Percentiles rank a stretch among this genome's conserved stretches.
phyloP scores from a whole-genome alignment of 2,888 invertebrate genomes.

The Trypoxylon attenuatum region DNA sequence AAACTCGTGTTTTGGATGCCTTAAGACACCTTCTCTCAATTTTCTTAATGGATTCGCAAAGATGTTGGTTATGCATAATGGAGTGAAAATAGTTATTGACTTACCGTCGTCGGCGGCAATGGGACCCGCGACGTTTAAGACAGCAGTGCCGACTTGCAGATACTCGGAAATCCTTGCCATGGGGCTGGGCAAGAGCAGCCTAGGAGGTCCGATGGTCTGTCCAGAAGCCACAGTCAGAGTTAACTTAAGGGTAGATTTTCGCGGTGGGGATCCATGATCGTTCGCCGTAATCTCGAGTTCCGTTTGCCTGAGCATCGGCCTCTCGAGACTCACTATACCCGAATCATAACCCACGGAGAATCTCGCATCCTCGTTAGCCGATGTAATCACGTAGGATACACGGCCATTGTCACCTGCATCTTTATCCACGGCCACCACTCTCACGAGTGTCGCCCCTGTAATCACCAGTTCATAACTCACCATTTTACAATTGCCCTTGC shows the following conservation, averaged over 20 bases:
- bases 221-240: slow-evolving; percentile 81
- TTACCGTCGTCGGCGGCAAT: slow-evolving; percentile 75
- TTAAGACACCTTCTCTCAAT: too few species aligned
- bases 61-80: background rate
- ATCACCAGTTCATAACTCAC: slow-evolving; percentile 16
- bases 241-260: slow-evolving; percentile 81
- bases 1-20: too few species aligned
- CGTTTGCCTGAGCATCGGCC: slow-evolving; percentile 76
- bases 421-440: slow-evolving; percentile 88
- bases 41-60: too few species aligned
- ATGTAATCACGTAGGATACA: slow-evolving; percentile 88
- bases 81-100: background rate
- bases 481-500: slow-evolving; percentile 1
- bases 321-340: slow-evolving; percentile 85
- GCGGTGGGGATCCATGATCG: slow-evolving; percentile 88
- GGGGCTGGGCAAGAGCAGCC: slow-evolving; percentile 86
- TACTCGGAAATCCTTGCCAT: slow-evolving; percentile 87
- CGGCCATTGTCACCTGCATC: slow-evolving; percentile 92
- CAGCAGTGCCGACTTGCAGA: slow-evolving; percentile 83
- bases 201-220: slow-evolving; percentile 87
- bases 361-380: slow-evolving; percentile 87
- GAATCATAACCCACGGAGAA: slow-evolving; percentile 88
- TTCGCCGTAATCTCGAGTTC: slow-evolving; percentile 88
- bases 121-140: slow-evolving; percentile 86
- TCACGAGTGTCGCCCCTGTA: slow-evolving; percentile 70